Evolutionary conservation across 2,888 invertebrate genomes (phyloP), one percentile per base, ranked within the genome.

Genomic region (Rhopalosiphum nymphaeae): DNA sequence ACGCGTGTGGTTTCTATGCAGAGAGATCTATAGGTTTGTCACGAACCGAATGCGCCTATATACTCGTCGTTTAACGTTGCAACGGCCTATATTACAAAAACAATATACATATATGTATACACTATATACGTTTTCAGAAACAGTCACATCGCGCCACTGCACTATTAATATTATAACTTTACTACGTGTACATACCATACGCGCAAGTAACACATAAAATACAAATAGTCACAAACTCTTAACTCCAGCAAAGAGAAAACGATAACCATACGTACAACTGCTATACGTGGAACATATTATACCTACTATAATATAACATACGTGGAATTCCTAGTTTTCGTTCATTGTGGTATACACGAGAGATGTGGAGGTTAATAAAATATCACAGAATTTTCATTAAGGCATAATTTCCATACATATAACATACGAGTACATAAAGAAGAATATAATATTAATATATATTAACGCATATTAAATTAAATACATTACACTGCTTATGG

Each of bases 11-110:
- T 78, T 78, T 78, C 78, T 67, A 36, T 36, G 9, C 36, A 78
- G 36, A 36, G 21, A 78, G 78, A 78, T 78, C 78, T 78, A 78
- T 78, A 78, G 53, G 88, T 88, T 88, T 88, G 88, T 88, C 88
- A 88, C 88, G 88, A 88, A 36, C 89, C 57, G 13, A 57, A 89
- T 57, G 57, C 78, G 36, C 78, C 78, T 36, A 36, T 57, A 78
- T 78, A 78, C 89, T 29, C 26, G 49, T 49, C 87, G 87, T 53
- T n/a, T 29, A 49, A 46, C 49, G n/a, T 21, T 36, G 49, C 49
- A 9, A 36, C 78, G 36, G 78, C 36, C 78, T 78, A 78, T 78
- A 78, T 78, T 78, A 42, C 21, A 78, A 36, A 78, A 36, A 78
- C 36, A 36, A 36, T 36, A 78, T 25, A 53, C 25, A 16, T 57